phyloP scores from a whole-genome alignment of 1,140 invertebrate genomes.

The Steinernema khuongi region DNA sequence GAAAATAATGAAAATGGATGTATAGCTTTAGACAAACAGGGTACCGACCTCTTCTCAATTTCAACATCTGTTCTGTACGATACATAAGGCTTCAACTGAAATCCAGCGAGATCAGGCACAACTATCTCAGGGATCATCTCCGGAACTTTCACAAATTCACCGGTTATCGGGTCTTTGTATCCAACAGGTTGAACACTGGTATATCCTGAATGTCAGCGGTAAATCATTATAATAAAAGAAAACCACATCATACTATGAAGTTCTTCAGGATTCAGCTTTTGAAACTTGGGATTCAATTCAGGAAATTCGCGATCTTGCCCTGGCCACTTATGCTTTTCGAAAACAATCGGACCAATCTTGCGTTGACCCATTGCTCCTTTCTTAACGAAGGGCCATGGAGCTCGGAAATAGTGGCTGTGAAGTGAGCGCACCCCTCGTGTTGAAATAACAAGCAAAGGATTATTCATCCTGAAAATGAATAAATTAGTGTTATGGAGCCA shows the following conservation, averaged over 20 bases:
- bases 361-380: constrained; percentile 45
- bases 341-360: constrained; percentile 48
- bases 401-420: constrained; percentile 34
- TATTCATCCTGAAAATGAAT: background rate
- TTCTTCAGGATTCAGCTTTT: constrained; percentile 36
- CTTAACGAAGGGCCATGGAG: constrained; percentile 54
- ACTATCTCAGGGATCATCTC: constrained; percentile 87
- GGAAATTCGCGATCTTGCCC: constrained; percentile 54
- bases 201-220: constrained; percentile 44
- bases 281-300: constrained; percentile 49
- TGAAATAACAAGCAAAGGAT: background rate
- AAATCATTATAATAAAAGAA: constrained; percentile 12
- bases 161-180: constrained; percentile 48
- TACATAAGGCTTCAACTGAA: constrained; percentile 82
- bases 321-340: constrained; percentile 45
- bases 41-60: constrained; percentile 48
- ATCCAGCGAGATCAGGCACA: constrained; percentile 76
- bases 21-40: constrained; percentile 5
- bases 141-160: constrained; percentile 68
- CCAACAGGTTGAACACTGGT: constrained; percentile 49
- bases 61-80: constrained; percentile 69
- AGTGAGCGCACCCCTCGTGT: constrained; percentile 44
- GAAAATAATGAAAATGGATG: background rate
- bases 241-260: constrained; percentile 30
- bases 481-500: too few species aligned